These are phyloP conservation scores for Chiloscyllium punctatum DNA, from an alignment of 2,797 vertebrate genomes.

Conservation along the genomic window DNA sequence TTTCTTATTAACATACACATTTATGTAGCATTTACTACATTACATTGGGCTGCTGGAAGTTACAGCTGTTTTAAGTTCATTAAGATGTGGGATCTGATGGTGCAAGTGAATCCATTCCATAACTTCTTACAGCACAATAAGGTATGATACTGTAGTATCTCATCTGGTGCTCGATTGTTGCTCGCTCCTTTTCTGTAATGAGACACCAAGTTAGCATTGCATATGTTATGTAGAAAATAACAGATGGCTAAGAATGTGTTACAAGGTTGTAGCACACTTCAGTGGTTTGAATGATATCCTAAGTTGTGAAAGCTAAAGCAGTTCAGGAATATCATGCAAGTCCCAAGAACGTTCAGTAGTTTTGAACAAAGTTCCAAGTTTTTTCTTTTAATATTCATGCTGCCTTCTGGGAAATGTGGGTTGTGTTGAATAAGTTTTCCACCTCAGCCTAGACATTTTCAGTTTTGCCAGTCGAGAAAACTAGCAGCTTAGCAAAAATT, in stretches of 20 bases:
- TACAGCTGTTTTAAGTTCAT: background rate
- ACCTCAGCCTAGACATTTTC: background rate
- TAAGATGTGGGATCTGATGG: background rate
- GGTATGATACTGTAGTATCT: background rate
- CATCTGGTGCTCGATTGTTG: background rate
- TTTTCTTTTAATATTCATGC: background rate
- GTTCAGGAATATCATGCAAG: background rate
- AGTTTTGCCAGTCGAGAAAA: background rate
- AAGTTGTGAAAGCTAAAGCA: background rate
- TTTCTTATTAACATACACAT: background rate
- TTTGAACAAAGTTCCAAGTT: background rate
- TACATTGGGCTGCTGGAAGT: background rate
- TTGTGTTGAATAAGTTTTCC: background rate
- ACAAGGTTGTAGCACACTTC: conserved; percentile 14
- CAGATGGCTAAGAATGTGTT: conserved; percentile 21
- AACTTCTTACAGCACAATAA: background rate
- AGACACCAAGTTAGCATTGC: conserved; percentile 5
- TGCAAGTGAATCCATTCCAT: background rate
- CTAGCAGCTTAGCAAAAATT: background rate
- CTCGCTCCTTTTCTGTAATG: background rate
- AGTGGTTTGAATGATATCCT: conserved; percentile 21
- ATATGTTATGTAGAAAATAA: conserved; percentile 21
- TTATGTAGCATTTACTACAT: background rate
- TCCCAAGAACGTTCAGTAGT: background rate
- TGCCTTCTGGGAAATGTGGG: background rate